Evolutionary conservation across 2,797 vertebrate species (phyloP).

Genomic region (Loris lydekkerianus): DNA sequence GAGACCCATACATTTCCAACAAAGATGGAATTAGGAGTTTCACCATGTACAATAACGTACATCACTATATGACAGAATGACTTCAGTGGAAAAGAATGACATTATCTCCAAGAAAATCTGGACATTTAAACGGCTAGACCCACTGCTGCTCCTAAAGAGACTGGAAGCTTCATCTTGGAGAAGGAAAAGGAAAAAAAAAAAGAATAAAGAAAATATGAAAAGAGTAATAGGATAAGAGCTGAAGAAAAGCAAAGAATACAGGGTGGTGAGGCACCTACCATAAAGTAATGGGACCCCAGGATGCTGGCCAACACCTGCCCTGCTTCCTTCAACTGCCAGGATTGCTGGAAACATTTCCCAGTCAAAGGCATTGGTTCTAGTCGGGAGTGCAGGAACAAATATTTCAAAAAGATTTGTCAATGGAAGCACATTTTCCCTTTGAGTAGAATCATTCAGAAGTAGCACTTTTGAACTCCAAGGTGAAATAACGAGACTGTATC

Average conservation of each 20-base stretch:
- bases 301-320: not conserved
- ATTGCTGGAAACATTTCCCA: not conserved
- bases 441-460: slow-evolving; percentile 57
- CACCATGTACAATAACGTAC: not conserved
- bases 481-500: slow-evolving; percentile 4
- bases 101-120: not conserved
- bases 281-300: not conserved
- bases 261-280: not conserved
- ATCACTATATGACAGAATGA: not conserved
- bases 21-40: slow-evolving; percentile 20
- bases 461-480: slow-evolving; percentile 53
- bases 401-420: slow-evolving; percentile 30
- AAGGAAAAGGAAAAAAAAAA: slow-evolving; percentile 13
- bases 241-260: slow-evolving; percentile 14
- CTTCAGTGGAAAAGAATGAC: slow-evolving; percentile 1
- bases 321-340: not conserved
- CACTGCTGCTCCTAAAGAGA: not conserved
- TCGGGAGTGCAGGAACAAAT: slow-evolving; percentile 17
- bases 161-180: not conserved
- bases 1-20: not conserved
- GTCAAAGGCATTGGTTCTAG: not conserved
- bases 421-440: slow-evolving; percentile 46
- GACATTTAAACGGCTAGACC: not conserved
- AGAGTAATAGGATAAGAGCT: not conserved
- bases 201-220: not conserved